Evolutionary conservation across 2,113 vertebrate species (phyloP), one percentile per base, ranked within the genome.

Genomic region (Coracopsis vasa): DNA sequence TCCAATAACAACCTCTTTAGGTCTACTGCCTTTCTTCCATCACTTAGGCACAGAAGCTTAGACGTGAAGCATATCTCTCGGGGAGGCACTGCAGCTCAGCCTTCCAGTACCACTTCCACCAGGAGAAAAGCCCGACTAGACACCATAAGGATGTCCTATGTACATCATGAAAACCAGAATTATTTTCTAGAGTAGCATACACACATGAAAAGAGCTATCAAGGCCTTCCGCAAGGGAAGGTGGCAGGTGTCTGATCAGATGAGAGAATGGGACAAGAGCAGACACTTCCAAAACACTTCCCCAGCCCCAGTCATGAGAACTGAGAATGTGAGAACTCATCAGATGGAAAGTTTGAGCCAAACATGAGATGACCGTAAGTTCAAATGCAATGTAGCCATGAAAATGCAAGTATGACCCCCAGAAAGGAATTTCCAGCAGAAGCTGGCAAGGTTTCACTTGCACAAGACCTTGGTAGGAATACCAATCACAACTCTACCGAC

Each of bases 371-470:
- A 48, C 64, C 64, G 1, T 11, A 75, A 11, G 35, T 51, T 66
- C 29, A 84, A 91, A 81, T 24, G 17, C 35, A 92, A 33, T 0
- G 4, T 11, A 70, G 83, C 48, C 69, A 92, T 19, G 42, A 84
- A 90, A 92, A 95, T 24, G 50, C 67, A 93, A 74, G 39, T 58
- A 64, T 14, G 42, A 64, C 20, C 27, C 77, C 33, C 35, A 17
- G 9, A 60, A 39, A 88, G 69, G 51, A 39, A 94, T 81, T 75
- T 95, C 77, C 65, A 94, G 77, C 73, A 94, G 77, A 89, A 89
- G 62, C 41, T 79, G 47, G 51, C 69, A 84, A 35, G 33, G 44
- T 92, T 95, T 91, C 93, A 79, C 44, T 24, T 87, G 73, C 73
- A 86, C 54, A 81, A 54, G 75, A 79, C 13, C 47, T 56, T 71